Percentiles rank a stretch among this genome's conserved stretches.
These are phyloP conservation scores for Parelbella ahira DNA, from an alignment of 2,888 invertebrate species.

Conservation along the genomic window DNA sequence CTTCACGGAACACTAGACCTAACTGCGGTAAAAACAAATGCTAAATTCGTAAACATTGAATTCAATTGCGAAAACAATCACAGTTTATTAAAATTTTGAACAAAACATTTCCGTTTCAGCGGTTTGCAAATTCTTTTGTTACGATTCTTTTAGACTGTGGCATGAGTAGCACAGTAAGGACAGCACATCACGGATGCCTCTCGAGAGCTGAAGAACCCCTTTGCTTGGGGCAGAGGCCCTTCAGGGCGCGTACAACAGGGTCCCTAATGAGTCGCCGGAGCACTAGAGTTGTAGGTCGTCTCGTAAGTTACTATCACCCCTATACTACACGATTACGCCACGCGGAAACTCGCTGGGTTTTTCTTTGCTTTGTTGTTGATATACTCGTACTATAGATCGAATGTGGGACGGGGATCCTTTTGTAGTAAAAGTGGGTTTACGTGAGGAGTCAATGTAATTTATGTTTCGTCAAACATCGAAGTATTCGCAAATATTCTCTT, in stretches of 20 bases:
- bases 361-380: constrained; percentile 55
- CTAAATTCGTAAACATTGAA: constrained; percentile 32
- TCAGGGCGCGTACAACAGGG: constrained; percentile 62
- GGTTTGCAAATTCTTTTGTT: not conserved
- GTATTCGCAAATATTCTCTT: no score
- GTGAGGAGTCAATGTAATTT: no score
- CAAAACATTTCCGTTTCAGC: constrained; percentile 2
- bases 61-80: constrained; percentile 15
- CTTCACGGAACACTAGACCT: constrained; percentile 42
- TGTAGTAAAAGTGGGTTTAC: no score
- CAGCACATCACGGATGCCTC: constrained; percentile 62
- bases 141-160: constrained; percentile 11
- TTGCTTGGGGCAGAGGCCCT: constrained; percentile 63
- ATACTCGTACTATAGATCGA: no score
- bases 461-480: no score
- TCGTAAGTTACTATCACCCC: constrained; percentile 64
- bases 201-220: constrained; percentile 67
- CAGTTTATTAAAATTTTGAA: constrained; percentile 14
- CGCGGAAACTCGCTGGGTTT: constrained; percentile 59
- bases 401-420: no score
- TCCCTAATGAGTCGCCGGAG: constrained; percentile 78
- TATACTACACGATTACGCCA: constrained; percentile 61
- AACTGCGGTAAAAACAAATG: constrained; percentile 39
- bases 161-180: constrained; percentile 43
- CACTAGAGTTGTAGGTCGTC: constrained; percentile 78